phyloP scores from a whole-genome alignment of 1,140 invertebrate genomes.

The Saccostrea cuccullata region DNA sequence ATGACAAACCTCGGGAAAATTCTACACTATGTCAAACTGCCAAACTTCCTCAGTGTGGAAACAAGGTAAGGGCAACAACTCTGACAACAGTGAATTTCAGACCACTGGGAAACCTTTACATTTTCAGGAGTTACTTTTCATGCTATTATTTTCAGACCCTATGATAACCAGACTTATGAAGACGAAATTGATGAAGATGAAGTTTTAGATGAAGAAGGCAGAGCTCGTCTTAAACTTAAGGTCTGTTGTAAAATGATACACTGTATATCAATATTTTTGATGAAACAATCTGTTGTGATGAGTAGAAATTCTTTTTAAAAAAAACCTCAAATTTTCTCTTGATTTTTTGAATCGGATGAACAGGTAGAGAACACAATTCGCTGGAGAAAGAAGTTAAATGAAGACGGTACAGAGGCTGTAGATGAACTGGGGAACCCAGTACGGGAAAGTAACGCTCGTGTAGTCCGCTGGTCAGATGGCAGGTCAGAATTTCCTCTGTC shows the following conservation, averaged over 20 bases:
- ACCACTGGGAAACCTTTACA: not conserved
- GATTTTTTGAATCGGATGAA: conserved; percentile 15
- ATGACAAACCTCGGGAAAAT: conserved; percentile 92
- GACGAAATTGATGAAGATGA: conserved; percentile 99
- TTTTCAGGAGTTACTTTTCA: not conserved
- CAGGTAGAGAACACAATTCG: conserved; percentile 97
- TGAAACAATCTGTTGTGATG: too few relatives aligned
- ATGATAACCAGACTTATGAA: conserved; percentile 96
- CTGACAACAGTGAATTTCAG: not conserved
- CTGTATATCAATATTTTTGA: not conserved
- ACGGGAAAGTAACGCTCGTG: conserved; percentile 96
- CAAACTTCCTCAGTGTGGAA: conserved; percentile 82
- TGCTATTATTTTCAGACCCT: conserved; percentile 84
- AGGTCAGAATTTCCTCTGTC: conserved; percentile 73
- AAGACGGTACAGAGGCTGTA: conserved; percentile 82
- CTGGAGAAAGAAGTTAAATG: conserved; percentile 92
- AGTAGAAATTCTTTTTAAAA: not conserved
- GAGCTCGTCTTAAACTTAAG: conserved; percentile 81
- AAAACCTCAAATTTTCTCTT: not conserved
- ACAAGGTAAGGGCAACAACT: conserved; percentile 73
- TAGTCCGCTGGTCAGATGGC: conserved; percentile 98
- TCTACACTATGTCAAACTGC: conserved; percentile 88
- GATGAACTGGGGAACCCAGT: conserved; percentile 84
- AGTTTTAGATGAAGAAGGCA: conserved; percentile 97
- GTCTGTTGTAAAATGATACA: conserved; percentile 58